These are phyloP conservation scores for Nicator chloris DNA, from an alignment of 2,113 vertebrate species.

Conservation along the genomic window DNA sequence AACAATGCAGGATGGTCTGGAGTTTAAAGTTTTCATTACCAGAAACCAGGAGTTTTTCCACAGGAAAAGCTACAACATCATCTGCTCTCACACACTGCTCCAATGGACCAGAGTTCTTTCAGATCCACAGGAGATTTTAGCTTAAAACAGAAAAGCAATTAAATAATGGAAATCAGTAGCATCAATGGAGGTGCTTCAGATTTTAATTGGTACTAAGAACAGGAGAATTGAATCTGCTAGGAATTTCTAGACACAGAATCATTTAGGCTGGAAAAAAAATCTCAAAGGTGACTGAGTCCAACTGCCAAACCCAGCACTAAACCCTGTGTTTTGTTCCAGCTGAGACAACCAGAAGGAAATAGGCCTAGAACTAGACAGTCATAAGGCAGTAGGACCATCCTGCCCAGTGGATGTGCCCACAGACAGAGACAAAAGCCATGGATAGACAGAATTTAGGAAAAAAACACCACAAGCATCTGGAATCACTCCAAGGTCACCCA, in stretches of 20 bases:
- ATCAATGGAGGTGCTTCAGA: neutral
- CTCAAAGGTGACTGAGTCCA: neutral
- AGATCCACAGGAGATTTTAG: neutral
- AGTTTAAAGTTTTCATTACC: neutral
- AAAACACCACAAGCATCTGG: neutral
- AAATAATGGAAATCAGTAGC: neutral
- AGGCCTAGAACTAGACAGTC: neutral
- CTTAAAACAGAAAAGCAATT: neutral
- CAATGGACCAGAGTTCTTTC: neutral
- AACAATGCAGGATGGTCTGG: neutral
- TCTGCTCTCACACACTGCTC: neutral
- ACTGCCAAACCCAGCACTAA: neutral
- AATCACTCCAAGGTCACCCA: neutral
- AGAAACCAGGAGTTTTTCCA: neutral
- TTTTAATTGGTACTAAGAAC: neutral
- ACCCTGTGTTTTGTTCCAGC: neutral
- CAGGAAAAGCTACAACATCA: neutral
- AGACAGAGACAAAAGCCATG: neutral
- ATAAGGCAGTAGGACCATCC: neutral
- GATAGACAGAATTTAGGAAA: neutral
- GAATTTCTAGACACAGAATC: neutral
- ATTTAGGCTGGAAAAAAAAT: neutral
- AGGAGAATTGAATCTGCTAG: neutral
- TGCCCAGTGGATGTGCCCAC: neutral
- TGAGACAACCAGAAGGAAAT: neutral